Percentiles rank a stretch among this genome's conserved stretches.
Conservation (phyloP, 2,797 vertebrate genomes). For the Mormyrus proboscirostris region DNA sequence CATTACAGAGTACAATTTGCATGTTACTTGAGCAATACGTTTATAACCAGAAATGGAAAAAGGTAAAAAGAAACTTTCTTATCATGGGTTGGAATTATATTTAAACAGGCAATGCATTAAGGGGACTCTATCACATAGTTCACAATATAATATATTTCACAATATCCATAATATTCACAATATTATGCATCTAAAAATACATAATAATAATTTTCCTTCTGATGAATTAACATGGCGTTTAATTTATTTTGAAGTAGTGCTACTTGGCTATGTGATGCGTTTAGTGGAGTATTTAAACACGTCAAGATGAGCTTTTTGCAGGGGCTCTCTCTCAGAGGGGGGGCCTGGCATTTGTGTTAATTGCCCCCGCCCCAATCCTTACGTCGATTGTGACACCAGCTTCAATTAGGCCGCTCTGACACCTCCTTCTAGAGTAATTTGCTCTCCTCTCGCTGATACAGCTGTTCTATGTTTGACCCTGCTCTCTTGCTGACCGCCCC, state of each 20-base stretch:
- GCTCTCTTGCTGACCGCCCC: neutral
- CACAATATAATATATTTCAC: neutral
- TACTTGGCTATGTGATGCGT: neutral
- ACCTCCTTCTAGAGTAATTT: neutral
- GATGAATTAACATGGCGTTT: neutral
- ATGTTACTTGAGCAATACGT: neutral
- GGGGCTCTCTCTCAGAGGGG: neutral
- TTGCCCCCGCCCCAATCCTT: neutral
- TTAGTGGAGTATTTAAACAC: neutral
- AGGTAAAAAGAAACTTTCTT: neutral
- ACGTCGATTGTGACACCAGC: neutral
- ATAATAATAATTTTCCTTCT: neutral
- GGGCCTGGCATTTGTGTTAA: neutral
- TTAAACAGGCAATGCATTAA: neutral
- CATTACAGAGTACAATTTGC: neutral
- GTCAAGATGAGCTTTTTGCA: neutral
- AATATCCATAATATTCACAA: neutral
- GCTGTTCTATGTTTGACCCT: neutral
- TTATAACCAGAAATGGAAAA: neutral
- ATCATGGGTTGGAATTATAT: neutral
- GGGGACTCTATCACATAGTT: neutral
- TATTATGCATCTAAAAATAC: neutral
- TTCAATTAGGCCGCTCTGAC: neutral
- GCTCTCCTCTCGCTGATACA: neutral
- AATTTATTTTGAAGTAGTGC: neutral